Conservation (phyloP, 2,888 invertebrate genomes). For the Beris morrisii region DNA sequence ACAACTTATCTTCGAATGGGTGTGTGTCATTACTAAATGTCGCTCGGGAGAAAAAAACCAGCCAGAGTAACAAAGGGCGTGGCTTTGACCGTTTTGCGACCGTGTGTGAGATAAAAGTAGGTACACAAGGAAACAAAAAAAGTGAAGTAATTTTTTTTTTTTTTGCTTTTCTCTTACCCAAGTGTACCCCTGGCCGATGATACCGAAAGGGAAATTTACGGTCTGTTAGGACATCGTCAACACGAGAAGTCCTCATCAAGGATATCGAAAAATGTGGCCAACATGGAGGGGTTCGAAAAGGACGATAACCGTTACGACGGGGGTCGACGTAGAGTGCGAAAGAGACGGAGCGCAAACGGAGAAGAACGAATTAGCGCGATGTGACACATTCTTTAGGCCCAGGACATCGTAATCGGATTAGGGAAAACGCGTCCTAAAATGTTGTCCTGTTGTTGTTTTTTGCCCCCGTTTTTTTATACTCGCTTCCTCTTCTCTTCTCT, state of each 20-base stretch:
- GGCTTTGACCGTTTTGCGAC: conserved; percentile 48
- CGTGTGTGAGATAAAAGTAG: conserved; percentile 3
- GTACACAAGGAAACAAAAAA: background rate
- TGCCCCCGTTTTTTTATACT: background rate
- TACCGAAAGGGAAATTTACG: conserved; percentile 44
- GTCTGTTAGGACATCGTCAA: conserved; percentile 45
- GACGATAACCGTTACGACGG: conserved; percentile 22
- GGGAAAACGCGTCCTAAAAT: conserved; percentile 28
- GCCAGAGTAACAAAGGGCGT: conserved; percentile 46
- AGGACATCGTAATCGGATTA: conserved; percentile 30
- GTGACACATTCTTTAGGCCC: conserved; percentile 28
- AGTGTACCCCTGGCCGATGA: conserved; percentile 4
- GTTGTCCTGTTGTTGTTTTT: conserved; percentile 20
- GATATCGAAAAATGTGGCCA: conserved; percentile 35
- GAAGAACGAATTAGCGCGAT: conserved; percentile 29
- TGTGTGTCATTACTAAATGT: conserved; percentile 15
- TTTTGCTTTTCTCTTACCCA: too few relatives aligned
- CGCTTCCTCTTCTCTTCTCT: background rate
- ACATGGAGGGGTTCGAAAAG: background rate
- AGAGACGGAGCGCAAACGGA: conserved; percentile 4
- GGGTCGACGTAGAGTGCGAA: background rate
- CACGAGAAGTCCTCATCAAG: conserved; percentile 45
- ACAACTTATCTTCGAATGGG: conserved; percentile 22
- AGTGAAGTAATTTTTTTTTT: too few relatives aligned
- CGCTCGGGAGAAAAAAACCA: conserved; percentile 14